Evolutionary conservation across 2,888 invertebrate genomes (phyloP), one percentile per base, ranked within the genome.

Genomic region (Subacronicta megacephala): DNA sequence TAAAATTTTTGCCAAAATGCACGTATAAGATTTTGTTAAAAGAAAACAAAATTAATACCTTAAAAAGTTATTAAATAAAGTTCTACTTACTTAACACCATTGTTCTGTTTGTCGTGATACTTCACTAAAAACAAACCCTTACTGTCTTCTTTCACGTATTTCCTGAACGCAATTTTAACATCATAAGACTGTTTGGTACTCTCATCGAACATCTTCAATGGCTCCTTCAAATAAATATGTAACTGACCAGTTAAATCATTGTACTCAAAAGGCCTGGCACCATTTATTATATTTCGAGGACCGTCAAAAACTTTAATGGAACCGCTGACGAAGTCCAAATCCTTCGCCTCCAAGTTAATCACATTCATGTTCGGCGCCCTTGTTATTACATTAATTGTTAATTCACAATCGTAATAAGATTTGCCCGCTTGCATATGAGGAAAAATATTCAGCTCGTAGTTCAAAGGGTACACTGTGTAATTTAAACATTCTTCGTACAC

Each of bases 401-500:
- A 70, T 38, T 90, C 87, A 81, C 93, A 90, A 36, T 92, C 85
- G 47, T 89, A 93, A 73, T 85, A 90, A 26, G 87, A 85, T 31
- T 64, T 73, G 1, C 80, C 81, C 16, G 69, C 77, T 33, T 80
- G 82, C 42, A 92, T 72, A 40, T 88, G 85, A 0, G 93, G 93
- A 13, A 74, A 86, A 46, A 94, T 78, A 1, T 82, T 86, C 0
- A 94, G 52, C 47, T 93, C 93, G 40, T 94, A 94, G 62, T 93
- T 90, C 60, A 92, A 84, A 56, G 94, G 94, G 63, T 94, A 94
- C 42, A 94, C 88, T 46, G 93, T 93, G 40, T 92, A 94, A 66
- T 93, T 92, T 13, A 93, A 77, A 71, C 94, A 94, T 70, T 93
- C 93, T 75, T 93, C 93, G 42, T 90, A 88, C 29, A 73, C 61